A percentile compares a stretch with the other conserved stretches of the same genome.
These are phyloP conservation scores for Siphamia tubifer DNA, from an alignment of 2,113 vertebrate species.

Conservation along the genomic window DNA sequence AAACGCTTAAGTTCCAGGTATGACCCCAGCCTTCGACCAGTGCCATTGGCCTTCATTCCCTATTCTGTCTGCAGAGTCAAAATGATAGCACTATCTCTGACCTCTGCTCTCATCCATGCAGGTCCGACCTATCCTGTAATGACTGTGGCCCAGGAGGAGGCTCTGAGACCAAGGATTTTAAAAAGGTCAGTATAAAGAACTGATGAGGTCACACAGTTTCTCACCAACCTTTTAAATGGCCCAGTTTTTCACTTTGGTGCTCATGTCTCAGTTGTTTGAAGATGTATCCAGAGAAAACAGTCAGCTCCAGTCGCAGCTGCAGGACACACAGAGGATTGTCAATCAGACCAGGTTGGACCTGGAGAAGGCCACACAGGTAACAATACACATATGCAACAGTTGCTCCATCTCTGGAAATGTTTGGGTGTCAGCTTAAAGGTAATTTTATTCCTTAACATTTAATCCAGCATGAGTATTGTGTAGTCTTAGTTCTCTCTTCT, in stretches of 20 bases:
- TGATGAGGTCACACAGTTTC: neutral
- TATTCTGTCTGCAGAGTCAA: neutral
- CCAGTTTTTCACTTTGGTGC: constrained; percentile 1
- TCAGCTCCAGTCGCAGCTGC: constrained; percentile 82
- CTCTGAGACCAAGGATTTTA: constrained; percentile 78
- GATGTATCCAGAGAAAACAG: constrained; percentile 81
- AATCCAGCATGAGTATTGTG: too few relatives aligned
- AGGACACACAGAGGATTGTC: constrained; percentile 81
- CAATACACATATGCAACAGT: neutral
- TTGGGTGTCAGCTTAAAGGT: too few relatives aligned
- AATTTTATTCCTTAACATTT: too few relatives aligned
- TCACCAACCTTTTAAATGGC: neutral
- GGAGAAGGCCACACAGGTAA: constrained; percentile 84
- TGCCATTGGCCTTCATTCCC: constrained; percentile 8
- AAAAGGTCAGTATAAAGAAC: constrained; percentile 67
- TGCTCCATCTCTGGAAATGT: too few relatives aligned
- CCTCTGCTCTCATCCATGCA: constrained; percentile 39
- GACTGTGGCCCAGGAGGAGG: constrained; percentile 57
- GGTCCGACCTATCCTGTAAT: constrained; percentile 60
- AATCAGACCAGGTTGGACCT: constrained; percentile 80
- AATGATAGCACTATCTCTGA: constrained; percentile 21
- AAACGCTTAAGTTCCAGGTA: constrained; percentile 74
- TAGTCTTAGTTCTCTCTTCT: too few relatives aligned
- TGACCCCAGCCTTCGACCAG: constrained; percentile 26
- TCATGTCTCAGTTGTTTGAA: constrained; percentile 77